Percentiles rank a stretch among this genome's conserved stretches.
phyloP scores from a whole-genome alignment of 2,113 vertebrate genomes.

The Cryptotis parvus region DNA sequence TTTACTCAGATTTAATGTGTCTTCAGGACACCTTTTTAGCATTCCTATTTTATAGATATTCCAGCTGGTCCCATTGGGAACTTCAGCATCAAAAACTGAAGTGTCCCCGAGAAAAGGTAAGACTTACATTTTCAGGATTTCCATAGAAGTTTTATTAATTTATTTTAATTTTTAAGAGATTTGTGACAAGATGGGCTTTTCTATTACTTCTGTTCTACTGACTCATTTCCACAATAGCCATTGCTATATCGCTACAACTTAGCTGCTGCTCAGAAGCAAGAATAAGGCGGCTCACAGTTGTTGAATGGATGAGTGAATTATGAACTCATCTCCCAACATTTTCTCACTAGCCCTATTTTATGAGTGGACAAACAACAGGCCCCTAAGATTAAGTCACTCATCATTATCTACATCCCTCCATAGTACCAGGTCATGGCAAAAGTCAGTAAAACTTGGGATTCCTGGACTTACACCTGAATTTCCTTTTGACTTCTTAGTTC shows the following conservation, averaged over 20 bases:
- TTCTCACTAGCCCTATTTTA: constrained; percentile 17
- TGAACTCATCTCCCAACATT: not conserved
- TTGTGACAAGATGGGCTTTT: not conserved
- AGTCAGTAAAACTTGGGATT: not conserved
- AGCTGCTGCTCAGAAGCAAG: not conserved
- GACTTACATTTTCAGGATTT: not conserved
- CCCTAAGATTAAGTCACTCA: not conserved
- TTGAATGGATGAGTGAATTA: not conserved
- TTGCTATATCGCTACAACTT: too few species aligned
- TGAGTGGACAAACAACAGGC: not conserved
- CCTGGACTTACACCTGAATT: not conserved
- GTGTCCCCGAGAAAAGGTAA: not conserved
- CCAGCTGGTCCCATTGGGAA: not conserved
- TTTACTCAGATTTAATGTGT: constrained; percentile 22
- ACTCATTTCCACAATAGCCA: too few species aligned
- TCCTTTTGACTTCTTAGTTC: not conserved
- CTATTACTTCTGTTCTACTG: not conserved
- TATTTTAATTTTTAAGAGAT: not conserved
- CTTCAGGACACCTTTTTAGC: not conserved
- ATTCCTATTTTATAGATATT: not conserved
- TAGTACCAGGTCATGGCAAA: not conserved
- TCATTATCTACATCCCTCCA: not conserved
- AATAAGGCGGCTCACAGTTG: not conserved
- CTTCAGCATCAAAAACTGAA: not conserved
- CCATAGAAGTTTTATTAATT: not conserved